A percentile compares a stretch with the other conserved stretches of the same genome.
Evolutionary conservation across 2,113 vertebrate species (phyloP).

Genomic region (Silurus glanis): DNA sequence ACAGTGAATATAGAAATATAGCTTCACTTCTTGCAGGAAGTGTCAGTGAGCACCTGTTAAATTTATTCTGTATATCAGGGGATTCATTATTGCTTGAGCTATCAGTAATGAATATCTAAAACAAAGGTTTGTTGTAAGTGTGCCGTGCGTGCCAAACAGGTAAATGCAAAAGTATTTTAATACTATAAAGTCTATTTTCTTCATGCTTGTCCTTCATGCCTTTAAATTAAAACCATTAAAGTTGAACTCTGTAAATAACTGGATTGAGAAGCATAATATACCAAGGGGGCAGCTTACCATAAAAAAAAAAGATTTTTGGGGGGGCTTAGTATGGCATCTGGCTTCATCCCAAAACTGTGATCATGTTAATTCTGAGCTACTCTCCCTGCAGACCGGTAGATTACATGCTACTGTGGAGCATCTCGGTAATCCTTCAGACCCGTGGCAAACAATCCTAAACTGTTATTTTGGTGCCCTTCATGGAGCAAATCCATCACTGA

Average conservation of each 20-base stretch:
- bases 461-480: conserved; percentile 74
- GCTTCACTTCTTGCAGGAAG: conserved; percentile 1
- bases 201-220: conserved; percentile 64
- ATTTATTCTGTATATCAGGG: neutral
- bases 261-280: conserved; percentile 65
- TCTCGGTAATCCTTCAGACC: conserved; percentile 73
- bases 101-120: neutral
- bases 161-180: conserved; percentile 34
- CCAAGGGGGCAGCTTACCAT: conserved; percentile 64
- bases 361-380: conserved; percentile 60
- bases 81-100: neutral
- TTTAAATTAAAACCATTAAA: conserved; percentile 69
- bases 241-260: conserved; percentile 69
- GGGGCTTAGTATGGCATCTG: conserved; percentile 63
- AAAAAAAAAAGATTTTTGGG: conserved; percentile 25
- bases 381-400: conserved; percentile 72
- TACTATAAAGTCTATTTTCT: conserved; percentile 53
- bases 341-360: conserved; percentile 63
- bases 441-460: conserved; percentile 64
- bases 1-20: neutral
- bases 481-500: conserved; percentile 67
- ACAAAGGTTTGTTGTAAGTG: neutral
- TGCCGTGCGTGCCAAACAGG: neutral
- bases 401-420: conserved; percentile 75
- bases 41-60: conserved; percentile 2